These are phyloP conservation scores for Hylomyscus alleni DNA, from an alignment of 2,797 vertebrate species.

Conservation along the genomic window DNA sequence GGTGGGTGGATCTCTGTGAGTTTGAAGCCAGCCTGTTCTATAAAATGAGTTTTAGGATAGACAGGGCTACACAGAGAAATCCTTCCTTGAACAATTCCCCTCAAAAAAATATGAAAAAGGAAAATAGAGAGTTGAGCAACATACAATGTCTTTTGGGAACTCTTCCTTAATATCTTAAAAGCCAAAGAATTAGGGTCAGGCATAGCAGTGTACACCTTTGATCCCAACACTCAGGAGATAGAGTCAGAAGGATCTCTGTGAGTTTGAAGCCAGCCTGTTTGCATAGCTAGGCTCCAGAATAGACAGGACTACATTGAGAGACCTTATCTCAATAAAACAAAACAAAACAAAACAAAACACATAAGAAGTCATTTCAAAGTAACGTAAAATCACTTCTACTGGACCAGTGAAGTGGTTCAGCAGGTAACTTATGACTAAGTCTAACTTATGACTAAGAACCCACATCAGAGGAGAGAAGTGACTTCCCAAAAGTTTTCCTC, in stretches of 20 bases:
- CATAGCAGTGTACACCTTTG: not conserved
- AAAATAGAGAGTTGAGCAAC: not conserved
- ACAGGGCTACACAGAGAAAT: not conserved
- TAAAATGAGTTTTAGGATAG: not conserved
- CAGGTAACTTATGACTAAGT: not conserved
- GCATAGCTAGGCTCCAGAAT: not conserved
- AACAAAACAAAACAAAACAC: not conserved
- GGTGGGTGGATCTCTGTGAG: not conserved
- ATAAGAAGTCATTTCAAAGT: not conserved
- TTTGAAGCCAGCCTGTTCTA: not conserved
- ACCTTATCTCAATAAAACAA: not conserved
- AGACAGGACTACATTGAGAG: not conserved
- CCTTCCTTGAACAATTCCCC: not conserved
- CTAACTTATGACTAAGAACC: not conserved
- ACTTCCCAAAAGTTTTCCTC: not conserved
- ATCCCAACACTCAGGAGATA: not conserved
- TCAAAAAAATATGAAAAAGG: not conserved
- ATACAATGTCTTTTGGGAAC: conserved; percentile 39
- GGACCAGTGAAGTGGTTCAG: not conserved
- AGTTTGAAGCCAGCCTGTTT: not conserved
- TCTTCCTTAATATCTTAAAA: not conserved
- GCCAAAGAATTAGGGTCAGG: not conserved
- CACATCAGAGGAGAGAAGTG: not conserved
- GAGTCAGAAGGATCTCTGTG: not conserved
- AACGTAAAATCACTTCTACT: not conserved